Base-by-base conservation (phyloP, 2,113 vertebrate genomes). In the Spermophilus dauricus region DNA sequence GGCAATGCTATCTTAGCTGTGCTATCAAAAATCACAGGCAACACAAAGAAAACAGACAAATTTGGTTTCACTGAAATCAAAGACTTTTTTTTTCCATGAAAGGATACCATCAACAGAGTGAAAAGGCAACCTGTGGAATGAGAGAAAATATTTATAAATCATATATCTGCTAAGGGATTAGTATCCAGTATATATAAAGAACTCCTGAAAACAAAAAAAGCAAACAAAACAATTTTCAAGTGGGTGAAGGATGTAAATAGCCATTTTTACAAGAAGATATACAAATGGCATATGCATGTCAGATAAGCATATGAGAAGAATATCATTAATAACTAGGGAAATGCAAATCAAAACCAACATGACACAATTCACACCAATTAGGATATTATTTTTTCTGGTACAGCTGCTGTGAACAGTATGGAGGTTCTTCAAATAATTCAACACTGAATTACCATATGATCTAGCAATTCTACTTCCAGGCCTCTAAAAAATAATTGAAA, bases 151-250 rank as follows among this genome's bases (percentile, higher is more conserved):
- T 48, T 75, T 76, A 18, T 26, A 95, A 93, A 78, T 91, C 84
- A 84, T 8, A 2, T 58, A 37, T 63, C n/a, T 91, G 37, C 63
- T 80, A 70, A 14, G 11, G 32, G 18, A 85, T 80, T 63, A 75
- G 75, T 87, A 81, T 14, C 16, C 22, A 53, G 69, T 69, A 95
- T 81, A 95, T 77, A 83, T 72, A 87, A 88, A 94, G 32, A 91
- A 85, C 26, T 75, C 39, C 34, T 75, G 91, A 42, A 94, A 63
- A 81, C 5, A 48, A 90, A 90, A 70, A 86, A 85, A 80, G 28
- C 67, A 86, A 91, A 61, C 56, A 81, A 26, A 13, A 30, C 78
- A 58, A 75, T 24, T 42, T 26, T 69, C 75, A 86, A 94, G 65
- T 86, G 34, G 9, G 53, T 37, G 86, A 82, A 65, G 42, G 61